phyloP scores from a whole-genome alignment of 2,888 invertebrate species.

The Drosophila kanekoi region DNA sequence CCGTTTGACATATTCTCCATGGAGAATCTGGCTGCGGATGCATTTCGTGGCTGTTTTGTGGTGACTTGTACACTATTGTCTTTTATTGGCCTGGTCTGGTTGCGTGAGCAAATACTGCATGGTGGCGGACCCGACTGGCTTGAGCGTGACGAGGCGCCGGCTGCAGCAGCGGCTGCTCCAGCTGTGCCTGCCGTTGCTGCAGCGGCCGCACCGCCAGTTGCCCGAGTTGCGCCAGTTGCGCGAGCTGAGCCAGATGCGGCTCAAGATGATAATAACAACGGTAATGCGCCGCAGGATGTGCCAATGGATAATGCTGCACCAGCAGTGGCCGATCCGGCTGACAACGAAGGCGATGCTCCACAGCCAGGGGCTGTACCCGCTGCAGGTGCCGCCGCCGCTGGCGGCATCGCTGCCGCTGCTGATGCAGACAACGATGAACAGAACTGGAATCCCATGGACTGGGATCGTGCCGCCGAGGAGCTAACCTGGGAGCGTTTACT shows the following conservation, averaged over 20 bases:
- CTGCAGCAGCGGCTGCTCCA: constrained; percentile 60
- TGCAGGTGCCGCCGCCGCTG: constrained; percentile 83
- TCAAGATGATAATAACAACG: constrained; percentile 85
- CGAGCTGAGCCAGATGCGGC: constrained; percentile 20
- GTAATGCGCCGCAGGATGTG: constrained; percentile 77
- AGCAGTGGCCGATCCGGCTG: constrained; percentile 85
- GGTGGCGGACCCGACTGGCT: constrained; percentile 99
- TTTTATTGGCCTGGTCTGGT: constrained; percentile 98
- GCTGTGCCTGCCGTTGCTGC: constrained; percentile 40
- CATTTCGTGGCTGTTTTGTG: constrained; percentile 98
- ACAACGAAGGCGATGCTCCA: constrained; percentile 85
- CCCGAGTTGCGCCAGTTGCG: constrained; percentile 48
- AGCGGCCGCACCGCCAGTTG: constrained; percentile 69
- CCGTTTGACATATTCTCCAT: constrained; percentile 97
- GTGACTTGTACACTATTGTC: constrained; percentile 98
- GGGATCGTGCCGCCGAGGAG: constrained; percentile 99
- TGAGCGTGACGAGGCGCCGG: constrained; percentile 87
- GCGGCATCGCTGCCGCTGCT: constrained; percentile 86
- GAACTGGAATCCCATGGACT: constrained; percentile 99
- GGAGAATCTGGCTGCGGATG: constrained; percentile 96
- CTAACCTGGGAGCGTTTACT: constrained; percentile 98
- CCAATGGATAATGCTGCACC: constrained; percentile 86
- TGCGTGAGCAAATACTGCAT: constrained; percentile 98
- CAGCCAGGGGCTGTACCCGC: constrained; percentile 86
- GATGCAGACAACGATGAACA: constrained; percentile 85